Conservation (phyloP, 2,113 vertebrate species). For the Myxocyprinus asiaticus region DNA sequence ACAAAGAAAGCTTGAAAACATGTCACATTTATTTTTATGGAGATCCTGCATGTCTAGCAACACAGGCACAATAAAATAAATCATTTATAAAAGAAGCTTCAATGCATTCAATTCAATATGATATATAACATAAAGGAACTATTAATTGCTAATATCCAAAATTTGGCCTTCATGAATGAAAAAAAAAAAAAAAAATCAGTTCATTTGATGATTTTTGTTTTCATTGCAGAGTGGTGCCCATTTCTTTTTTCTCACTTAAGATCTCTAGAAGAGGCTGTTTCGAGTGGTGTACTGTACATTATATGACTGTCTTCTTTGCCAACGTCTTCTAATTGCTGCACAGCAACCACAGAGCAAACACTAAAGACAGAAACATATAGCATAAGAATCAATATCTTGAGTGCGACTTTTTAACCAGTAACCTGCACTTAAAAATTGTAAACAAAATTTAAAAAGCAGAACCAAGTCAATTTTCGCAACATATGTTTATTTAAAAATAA, state of each 20-base stretch:
- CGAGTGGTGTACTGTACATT: neutral
- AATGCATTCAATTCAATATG: neutral
- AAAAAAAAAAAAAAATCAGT: too few relatives aligned
- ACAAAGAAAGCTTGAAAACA: too few relatives aligned
- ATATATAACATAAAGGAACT: too few relatives aligned
- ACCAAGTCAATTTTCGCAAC: too few relatives aligned
- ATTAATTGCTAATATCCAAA: too few relatives aligned
- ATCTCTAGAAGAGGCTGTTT: conserved; percentile 30
- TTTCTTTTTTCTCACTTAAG: neutral
- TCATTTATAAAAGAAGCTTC: neutral
- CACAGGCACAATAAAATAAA: conserved; percentile 1
- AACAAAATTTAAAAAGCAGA: too few relatives aligned
- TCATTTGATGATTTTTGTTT: neutral
- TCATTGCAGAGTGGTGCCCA: neutral
- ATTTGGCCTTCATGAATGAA: too few relatives aligned
- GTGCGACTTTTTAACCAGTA: neutral
- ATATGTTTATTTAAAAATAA: too few relatives aligned
- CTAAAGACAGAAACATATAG: conserved; percentile 10
- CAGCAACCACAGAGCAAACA: conserved; percentile 49
- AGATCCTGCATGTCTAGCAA: neutral
- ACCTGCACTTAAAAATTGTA: too few relatives aligned
- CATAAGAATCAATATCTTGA: neutral
- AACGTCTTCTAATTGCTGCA: conserved; percentile 34
- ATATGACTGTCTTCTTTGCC: conserved; percentile 31
- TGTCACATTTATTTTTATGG: neutral